Conservation (phyloP, 92 coral and sea anemone species). For the Virgularia gustaviana region DNA sequence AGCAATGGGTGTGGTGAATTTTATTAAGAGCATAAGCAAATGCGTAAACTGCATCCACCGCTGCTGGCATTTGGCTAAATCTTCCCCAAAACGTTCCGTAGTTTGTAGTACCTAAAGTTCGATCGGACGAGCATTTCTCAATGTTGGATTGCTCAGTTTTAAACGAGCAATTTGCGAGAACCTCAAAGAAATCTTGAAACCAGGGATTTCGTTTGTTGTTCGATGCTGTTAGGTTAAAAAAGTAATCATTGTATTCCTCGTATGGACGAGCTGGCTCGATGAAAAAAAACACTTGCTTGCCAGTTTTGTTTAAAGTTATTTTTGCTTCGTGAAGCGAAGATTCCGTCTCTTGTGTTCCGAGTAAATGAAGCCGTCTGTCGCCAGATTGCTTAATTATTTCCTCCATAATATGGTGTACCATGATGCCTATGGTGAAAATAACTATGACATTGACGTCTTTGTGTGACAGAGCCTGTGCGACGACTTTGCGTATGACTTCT, state of each 20-base stretch:
- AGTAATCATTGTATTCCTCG: constrained; percentile 51
- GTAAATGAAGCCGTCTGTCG: background rate
- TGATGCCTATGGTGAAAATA: constrained; percentile 41
- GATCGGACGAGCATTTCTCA: background rate
- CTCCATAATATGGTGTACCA: background rate
- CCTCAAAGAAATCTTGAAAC: constrained; percentile 73
- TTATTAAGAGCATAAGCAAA: constrained; percentile 73
- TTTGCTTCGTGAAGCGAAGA: background rate
- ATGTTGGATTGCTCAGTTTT: too few relatives aligned
- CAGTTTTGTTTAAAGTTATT: background rate
- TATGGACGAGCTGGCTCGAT: background rate
- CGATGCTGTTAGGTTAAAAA: constrained; percentile 47
- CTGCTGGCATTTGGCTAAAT: constrained; percentile 31
- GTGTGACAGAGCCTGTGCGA: constrained; percentile 58
- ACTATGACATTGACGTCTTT: constrained; percentile 66
- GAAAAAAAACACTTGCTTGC: background rate
- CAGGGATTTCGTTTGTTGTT: constrained; percentile 71
- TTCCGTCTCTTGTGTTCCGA: background rate
- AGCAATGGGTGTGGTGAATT: constrained; percentile 52
- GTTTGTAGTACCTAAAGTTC: background rate
- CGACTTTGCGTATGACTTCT: too few relatives aligned
- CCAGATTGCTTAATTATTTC: background rate
- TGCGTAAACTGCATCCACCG: constrained; percentile 72
- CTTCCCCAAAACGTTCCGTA: background rate
- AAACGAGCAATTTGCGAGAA: constrained; percentile 47